Conservation (phyloP, 2,888 invertebrate species). For the Brenthis daphne region DNA sequence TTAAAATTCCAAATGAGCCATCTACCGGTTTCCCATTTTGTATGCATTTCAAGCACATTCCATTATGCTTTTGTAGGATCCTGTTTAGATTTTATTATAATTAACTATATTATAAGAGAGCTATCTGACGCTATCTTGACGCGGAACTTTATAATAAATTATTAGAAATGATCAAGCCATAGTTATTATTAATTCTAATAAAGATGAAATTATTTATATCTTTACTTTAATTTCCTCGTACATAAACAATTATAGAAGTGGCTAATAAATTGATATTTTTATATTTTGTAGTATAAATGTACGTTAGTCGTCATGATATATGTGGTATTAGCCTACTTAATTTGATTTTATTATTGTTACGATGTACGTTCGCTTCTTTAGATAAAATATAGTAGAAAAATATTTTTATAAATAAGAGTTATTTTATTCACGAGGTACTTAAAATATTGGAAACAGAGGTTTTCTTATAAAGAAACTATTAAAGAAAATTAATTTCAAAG, state of each 20-base stretch:
- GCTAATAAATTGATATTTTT: conserved; percentile 7
- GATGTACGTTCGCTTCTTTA: too few relatives aligned
- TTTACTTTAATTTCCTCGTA: conserved; percentile 4
- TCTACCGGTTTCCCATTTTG: conserved; percentile 34
- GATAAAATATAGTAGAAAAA: too few relatives aligned
- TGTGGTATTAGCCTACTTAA: too few relatives aligned
- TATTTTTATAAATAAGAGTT: too few relatives aligned
- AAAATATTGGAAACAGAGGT: too few relatives aligned
- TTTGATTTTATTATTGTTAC: too few relatives aligned
- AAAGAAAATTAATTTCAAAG: too few relatives aligned
- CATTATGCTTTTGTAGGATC: conserved; percentile 26
- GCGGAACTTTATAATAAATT: conserved; percentile 30
- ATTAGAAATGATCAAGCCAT: conserved; percentile 16
- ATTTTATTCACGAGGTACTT: too few relatives aligned
- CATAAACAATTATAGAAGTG: conserved; percentile 5
- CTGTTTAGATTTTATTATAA: conserved; percentile 29
- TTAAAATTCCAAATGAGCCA: conserved; percentile 24
- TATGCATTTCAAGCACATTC: conserved; percentile 38
- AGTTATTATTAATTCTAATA: conserved; percentile 15
- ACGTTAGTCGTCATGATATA: not conserved
- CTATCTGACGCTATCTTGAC: conserved; percentile 17
- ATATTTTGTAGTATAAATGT: not conserved
- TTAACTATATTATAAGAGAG: conserved; percentile 23
- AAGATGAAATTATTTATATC: conserved; percentile 6
- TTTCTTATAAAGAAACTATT: too few relatives aligned